phyloP scores from a whole-genome alignment of 1,140 invertebrate genomes.

The Drosophila bocqueti region DNA sequence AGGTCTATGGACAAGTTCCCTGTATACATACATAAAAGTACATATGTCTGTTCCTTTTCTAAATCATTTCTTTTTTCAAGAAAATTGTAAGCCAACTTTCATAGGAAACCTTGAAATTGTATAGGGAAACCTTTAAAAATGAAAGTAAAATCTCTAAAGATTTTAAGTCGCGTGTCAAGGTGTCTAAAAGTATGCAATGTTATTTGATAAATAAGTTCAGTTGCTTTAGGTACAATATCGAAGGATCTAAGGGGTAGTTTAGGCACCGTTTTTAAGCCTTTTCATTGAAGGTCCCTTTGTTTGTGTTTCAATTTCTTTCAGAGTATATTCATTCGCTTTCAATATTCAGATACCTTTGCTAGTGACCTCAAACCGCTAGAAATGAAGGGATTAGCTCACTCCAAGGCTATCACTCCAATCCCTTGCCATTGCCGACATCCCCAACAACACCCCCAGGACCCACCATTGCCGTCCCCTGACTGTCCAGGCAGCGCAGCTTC shows the following conservation, averaged over 20 bases:
- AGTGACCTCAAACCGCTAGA: conserved; percentile 3
- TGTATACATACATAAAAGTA: neutral
- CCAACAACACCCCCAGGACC: neutral
- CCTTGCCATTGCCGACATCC: conserved; percentile 23
- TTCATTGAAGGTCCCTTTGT: neutral
- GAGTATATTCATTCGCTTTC: neutral
- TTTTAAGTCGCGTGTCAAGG: neutral
- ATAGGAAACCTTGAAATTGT: neutral
- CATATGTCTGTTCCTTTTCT: neutral
- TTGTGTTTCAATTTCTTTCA: neutral
- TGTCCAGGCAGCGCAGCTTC: conserved; percentile 78
- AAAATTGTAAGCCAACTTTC: neutral
- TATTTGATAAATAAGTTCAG: neutral
- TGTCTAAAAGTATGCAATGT: neutral
- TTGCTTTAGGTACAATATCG: neutral
- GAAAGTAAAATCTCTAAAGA: neutral
- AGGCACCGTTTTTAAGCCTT: neutral
- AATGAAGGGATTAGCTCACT: neutral
- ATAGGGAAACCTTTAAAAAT: neutral
- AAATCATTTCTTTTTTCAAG: neutral
- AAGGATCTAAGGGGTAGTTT: neutral
- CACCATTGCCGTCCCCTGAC: conserved; percentile 14
- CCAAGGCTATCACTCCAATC: neutral
- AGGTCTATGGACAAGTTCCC: neutral
- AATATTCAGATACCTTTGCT: neutral